Conservation (phyloP, 2,797 vertebrate genomes). For the Erithacus rubecula region DNA sequence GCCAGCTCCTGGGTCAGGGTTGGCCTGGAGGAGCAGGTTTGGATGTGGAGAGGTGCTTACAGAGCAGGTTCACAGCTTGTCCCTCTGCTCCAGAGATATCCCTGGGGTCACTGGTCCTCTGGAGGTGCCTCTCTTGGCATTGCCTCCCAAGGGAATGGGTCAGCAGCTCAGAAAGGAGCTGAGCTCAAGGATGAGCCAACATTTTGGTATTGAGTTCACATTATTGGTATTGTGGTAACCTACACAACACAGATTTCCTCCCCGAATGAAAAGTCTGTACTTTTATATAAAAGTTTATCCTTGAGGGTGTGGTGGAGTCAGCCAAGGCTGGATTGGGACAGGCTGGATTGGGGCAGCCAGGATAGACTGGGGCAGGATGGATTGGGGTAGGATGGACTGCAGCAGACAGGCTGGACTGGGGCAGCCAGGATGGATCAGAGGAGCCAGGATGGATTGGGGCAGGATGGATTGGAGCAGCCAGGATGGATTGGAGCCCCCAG, state of each 20-base stretch:
- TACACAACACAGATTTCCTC: background rate
- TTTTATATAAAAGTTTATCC: too few relatives aligned
- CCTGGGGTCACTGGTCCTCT: background rate
- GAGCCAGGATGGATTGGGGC: background rate
- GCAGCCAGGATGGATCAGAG: background rate
- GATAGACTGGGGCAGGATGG: too few relatives aligned
- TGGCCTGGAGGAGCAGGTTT: background rate
- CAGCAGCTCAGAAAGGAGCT: background rate
- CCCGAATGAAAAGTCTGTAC: background rate
- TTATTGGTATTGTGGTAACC: background rate
- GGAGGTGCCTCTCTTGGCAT: rapidly evolving
- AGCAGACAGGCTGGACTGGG: too few relatives aligned
- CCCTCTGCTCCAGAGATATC: background rate
- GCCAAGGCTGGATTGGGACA: too few relatives aligned
- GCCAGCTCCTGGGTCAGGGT: background rate
- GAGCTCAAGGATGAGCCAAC: background rate
- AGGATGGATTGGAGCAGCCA: background rate
- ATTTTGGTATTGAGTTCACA: too few relatives aligned
- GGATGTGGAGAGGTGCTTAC: background rate
- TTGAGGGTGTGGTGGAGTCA: rapidly evolving
- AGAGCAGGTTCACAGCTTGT: background rate
- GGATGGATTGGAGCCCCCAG: background rate
- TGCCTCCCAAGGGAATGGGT: background rate
- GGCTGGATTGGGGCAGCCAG: background rate
- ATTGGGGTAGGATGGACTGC: too few relatives aligned